Evolutionary conservation across 2,113 vertebrate genomes (phyloP).

Genomic region (Hyaena hyaena): DNA sequence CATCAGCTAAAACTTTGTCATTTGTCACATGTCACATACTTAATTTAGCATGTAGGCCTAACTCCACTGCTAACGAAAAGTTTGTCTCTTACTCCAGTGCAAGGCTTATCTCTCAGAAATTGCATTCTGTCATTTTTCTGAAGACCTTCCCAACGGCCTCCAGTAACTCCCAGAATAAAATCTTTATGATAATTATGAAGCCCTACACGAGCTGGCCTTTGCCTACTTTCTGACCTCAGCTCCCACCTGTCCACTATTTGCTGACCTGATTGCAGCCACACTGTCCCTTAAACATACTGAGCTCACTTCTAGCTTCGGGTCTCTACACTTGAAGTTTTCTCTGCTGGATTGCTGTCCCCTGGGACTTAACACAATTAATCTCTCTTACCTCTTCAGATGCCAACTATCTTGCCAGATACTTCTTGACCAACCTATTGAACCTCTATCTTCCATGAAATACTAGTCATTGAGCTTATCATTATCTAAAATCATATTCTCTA

Average conservation of each 20-base stretch:
- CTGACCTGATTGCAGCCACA: neutral
- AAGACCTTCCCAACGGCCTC: neutral
- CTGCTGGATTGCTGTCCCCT: neutral
- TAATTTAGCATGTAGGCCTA: neutral
- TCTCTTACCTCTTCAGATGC: neutral
- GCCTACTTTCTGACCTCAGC: neutral
- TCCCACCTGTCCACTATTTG: neutral
- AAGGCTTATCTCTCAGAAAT: neutral
- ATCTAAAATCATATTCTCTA: neutral
- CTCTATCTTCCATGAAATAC: neutral
- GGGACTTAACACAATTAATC: neutral
- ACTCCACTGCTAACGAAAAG: neutral
- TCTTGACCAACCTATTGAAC: neutral
- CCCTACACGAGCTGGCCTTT: neutral
- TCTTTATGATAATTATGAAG: neutral
- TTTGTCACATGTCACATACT: neutral
- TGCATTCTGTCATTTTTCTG: neutral
- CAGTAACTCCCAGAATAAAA: neutral
- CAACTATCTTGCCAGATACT: neutral
- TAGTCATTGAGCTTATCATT: neutral
- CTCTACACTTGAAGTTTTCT: neutral
- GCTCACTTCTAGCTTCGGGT: neutral
- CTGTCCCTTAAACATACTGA: neutral
- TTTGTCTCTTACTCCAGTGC: neutral
- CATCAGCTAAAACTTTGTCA: slow-evolving; percentile 7